Conservation (phyloP, 1,140 invertebrate species). For the Parapsyche elsis region DNA sequence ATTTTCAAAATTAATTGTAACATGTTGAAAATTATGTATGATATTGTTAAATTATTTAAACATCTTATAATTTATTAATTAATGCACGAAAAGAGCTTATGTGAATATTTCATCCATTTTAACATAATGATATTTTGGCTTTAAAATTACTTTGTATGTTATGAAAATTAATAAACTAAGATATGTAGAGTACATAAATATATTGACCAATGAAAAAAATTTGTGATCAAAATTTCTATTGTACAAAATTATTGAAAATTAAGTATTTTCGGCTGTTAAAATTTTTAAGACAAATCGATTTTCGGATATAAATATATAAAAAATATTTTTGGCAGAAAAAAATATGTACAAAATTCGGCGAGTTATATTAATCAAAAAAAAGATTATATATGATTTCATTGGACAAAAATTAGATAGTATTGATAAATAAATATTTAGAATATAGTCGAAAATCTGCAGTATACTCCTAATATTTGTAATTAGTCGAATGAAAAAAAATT, state of each 20-base stretch:
- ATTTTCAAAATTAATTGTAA: too few relatives aligned
- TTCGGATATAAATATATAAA: slow-evolving; percentile 53
- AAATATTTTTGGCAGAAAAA: slow-evolving; percentile 55
- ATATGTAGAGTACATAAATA: slow-evolving; percentile 67
- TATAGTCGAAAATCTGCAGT: slow-evolving; percentile 16
- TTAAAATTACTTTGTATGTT: slow-evolving; percentile 9
- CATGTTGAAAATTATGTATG: not conserved
- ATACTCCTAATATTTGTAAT: slow-evolving; percentile 30
- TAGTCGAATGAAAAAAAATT: slow-evolving; percentile 13
- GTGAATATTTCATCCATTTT: slow-evolving; percentile 10
- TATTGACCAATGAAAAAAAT: slow-evolving; percentile 71
- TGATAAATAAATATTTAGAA: slow-evolving; percentile 33
- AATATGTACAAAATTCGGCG: slow-evolving; percentile 49
- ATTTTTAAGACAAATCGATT: slow-evolving; percentile 55
- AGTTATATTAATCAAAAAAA: slow-evolving; percentile 35
- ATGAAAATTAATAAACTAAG: not conserved
- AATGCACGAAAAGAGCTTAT: slow-evolving; percentile 9
- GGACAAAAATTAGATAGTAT: slow-evolving; percentile 39
- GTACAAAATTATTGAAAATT: slow-evolving; percentile 56
- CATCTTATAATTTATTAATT: not conserved
- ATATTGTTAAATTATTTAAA: not conserved
- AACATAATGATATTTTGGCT: not conserved
- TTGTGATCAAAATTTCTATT: slow-evolving; percentile 65
- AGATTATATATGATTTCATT: slow-evolving; percentile 39
- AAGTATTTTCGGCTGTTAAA: slow-evolving; percentile 57